Conservation (phyloP, 2,888 invertebrate species). For the Lycaena phlaeas region DNA sequence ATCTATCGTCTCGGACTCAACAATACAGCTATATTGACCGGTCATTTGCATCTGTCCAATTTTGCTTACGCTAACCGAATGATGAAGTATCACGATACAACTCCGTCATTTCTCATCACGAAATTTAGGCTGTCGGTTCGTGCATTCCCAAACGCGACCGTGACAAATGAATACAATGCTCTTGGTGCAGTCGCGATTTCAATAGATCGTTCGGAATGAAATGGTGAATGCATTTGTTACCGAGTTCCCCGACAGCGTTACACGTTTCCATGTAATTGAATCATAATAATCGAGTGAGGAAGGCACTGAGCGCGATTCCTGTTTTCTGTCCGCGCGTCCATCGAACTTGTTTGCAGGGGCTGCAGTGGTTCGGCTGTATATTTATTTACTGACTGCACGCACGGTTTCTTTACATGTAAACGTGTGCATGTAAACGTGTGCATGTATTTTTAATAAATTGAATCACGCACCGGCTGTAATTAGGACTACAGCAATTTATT, state of each 20-base stretch:
- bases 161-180: conserved; percentile 51
- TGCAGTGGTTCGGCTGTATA: conserved; percentile 19
- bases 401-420: too few species aligned
- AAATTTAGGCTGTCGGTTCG: conserved; percentile 27
- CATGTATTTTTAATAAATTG: too few species aligned
- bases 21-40: conserved; percentile 34
- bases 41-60: conserved; percentile 38
- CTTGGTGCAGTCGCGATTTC: conserved; percentile 25
- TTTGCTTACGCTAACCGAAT: conserved; percentile 25
- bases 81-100: conserved; percentile 36
- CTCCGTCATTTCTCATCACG: conserved; percentile 49
- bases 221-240: conserved; percentile 14
- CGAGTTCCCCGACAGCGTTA: conserved; percentile 18
- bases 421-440: too few species aligned
- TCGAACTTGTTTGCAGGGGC: conserved; percentile 38
- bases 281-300: conserved; percentile 38
- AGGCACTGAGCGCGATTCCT: conserved; percentile 46
- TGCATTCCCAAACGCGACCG: conserved; percentile 45
- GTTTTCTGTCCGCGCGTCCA: conserved; percentile 37
- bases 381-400: conserved; percentile 5
- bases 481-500: too few species aligned
- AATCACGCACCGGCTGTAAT: too few species aligned
- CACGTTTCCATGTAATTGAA: conserved; percentile 33
- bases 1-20: conserved; percentile 27
- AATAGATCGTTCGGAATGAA: conserved; percentile 18